Evolutionary conservation across 2,797 vertebrate species (phyloP).

Genomic region (Cynopterus sphinx): DNA sequence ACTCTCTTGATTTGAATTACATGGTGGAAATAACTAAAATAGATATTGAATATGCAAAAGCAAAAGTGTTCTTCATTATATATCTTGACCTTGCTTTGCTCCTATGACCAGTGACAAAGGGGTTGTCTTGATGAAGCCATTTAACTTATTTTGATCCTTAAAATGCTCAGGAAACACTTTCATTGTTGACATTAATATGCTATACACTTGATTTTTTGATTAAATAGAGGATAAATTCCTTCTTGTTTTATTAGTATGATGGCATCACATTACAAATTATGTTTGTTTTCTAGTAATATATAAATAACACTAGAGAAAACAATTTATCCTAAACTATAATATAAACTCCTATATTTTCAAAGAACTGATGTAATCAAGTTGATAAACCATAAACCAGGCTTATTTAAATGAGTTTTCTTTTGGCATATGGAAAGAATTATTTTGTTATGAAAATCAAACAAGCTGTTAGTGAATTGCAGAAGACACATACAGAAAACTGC

Average conservation of each 20-base stretch:
- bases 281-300: constrained; percentile 60
- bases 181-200: constrained; percentile 65
- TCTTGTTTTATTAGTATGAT: constrained; percentile 68
- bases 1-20: background rate
- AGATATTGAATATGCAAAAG: background rate
- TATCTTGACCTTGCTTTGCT: background rate
- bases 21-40: background rate
- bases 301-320: constrained; percentile 70
- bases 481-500: constrained; percentile 74
- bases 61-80: background rate
- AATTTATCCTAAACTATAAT: constrained; percentile 75
- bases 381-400: constrained; percentile 70
- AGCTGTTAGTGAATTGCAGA: constrained; percentile 70
- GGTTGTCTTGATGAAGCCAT: constrained; percentile 25
- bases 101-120: background rate
- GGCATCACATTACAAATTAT: constrained; percentile 71
- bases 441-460: constrained; percentile 80
- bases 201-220: constrained; percentile 71
- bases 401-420: constrained; percentile 79
- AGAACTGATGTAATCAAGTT: constrained; percentile 67
- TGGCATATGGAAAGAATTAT: constrained; percentile 75
- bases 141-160: constrained; percentile 52
- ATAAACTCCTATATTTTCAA: constrained; percentile 75
- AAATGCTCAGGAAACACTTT: constrained; percentile 39
- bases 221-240: constrained; percentile 58